phyloP scores from a whole-genome alignment of 2,888 invertebrate species.

The Danaus chrysippus region DNA sequence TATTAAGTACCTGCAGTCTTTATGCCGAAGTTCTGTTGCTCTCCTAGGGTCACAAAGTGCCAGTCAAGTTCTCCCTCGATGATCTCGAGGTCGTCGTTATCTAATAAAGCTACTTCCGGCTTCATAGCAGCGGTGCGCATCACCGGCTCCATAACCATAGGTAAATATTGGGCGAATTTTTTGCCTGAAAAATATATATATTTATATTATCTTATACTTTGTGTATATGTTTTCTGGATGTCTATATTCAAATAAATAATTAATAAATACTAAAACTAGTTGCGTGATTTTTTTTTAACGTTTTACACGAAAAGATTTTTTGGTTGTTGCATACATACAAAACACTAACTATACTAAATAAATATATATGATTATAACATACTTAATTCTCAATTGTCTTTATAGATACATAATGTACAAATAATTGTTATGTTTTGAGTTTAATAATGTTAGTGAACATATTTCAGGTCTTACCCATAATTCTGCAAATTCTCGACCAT shows the following conservation, averaged over 20 bases:
- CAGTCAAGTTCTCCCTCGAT: constrained; percentile 93
- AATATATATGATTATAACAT: no score
- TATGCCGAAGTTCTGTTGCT: constrained; percentile 97
- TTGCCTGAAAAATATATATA: constrained; percentile 72
- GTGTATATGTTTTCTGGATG: neutral
- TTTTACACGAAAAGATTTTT: no score
- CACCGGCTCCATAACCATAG: constrained; percentile 97
- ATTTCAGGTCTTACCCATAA: constrained; percentile 76
- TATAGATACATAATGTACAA: no score
- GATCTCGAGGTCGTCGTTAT: constrained; percentile 90
- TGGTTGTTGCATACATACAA: no score
- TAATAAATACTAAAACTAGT: no score
- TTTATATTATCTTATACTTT: neutral
- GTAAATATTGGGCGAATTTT: constrained; percentile 94
- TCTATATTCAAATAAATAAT: neutral
- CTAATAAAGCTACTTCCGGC: constrained; percentile 94
- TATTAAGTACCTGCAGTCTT: constrained; percentile 85
- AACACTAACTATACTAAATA: no score
- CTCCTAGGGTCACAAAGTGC: constrained; percentile 96
- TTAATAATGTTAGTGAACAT: no score
- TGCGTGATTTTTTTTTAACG: no score
- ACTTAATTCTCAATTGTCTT: no score
- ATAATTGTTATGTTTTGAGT: no score
- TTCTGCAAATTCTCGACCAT: constrained; percentile 99
- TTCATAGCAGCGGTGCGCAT: constrained; percentile 94